Base-by-base conservation (phyloP, 2,797 vertebrate genomes). In the Hippopotamyrus pictus region DNA sequence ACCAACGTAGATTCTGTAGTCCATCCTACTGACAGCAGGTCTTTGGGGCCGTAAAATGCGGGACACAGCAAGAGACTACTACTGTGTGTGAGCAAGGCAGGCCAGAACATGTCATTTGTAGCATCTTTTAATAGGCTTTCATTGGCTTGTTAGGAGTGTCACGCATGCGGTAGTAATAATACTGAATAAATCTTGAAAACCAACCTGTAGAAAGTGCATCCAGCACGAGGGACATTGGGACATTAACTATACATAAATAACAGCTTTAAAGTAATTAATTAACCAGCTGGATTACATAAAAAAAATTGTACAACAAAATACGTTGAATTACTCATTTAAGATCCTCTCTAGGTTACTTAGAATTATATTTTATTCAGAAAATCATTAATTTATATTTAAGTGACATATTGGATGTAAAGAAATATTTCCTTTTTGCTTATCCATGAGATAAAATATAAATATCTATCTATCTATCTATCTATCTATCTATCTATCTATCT, bases 1-100 rank as follows among this genome's bases (percentile, higher is more conserved):
- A 90, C 91, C 92, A 25, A 53, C 8, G 5, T 94, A 93, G 86
- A 94, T 93, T 94, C 92, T 90, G 92, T 92, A 90, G 89, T 90
- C 88, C 93, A 87, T 89, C 93, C 94, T 91, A 91, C 94, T 93
- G 92, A 90, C 93, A 92, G 92, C 88, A 91, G 73, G 92, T 92
- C 92, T 91, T 90, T 87, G 88, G 94, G 90, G 91, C 92, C 88
- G 89, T 88, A 76, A 94, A 93, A 89, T 91, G 85, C 89, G 90
- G 94, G 91, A 95, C 93, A 94, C 92, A 93, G 90, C 88, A 91
- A 94, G 91, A 19, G 50, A 33, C 51, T 17, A 46, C 69, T 76
- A 19, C 69, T 76, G 69, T 37, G 33, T 76, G 62, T 65, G 65
- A 17, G 65, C 11, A 37, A 33, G 14, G 14, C 33, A 19, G 14